A percentile compares a stretch with the other conserved stretches of the same genome.
These are phyloP conservation scores for Oreamnos americanus DNA, from an alignment of 2,113 vertebrate species.

Conservation along the genomic window DNA sequence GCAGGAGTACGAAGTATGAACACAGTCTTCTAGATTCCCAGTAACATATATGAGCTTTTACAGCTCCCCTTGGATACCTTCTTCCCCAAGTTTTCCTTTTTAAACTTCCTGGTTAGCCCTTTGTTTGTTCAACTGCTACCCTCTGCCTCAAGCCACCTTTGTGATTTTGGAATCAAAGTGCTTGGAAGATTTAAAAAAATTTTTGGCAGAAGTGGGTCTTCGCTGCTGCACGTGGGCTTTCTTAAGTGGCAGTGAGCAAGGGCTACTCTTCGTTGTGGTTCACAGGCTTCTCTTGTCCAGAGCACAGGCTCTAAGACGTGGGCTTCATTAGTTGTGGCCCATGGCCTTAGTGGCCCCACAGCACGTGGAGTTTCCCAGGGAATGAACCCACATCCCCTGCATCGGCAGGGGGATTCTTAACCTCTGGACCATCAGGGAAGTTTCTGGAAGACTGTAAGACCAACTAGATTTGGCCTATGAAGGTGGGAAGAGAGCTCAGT, in stretches of 20 bases:
- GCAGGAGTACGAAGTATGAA: not conserved
- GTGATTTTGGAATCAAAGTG: not conserved
- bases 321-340: not conserved
- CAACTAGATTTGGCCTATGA: not conserved
- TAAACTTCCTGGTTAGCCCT: not conserved
- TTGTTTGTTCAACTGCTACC: not conserved
- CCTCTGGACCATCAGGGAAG: not conserved
- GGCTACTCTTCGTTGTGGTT: not conserved
- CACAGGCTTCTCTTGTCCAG: not conserved
- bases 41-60: not conserved
- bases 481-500: not conserved
- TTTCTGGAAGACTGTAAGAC: not conserved
- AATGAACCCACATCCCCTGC: not conserved
- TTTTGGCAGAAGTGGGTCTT: not conserved
- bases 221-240: not conserved
- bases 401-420: not conserved
- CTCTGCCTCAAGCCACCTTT: not conserved
- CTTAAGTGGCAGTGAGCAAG: not conserved
- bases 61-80: not conserved
- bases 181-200: not conserved
- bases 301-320: not conserved
- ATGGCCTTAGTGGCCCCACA: not conserved
- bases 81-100: not conserved
- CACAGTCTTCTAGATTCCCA: not conserved
- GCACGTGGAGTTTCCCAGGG: not conserved